Conservation (phyloP, 2,888 invertebrate genomes). For the Thyatira batis region DNA sequence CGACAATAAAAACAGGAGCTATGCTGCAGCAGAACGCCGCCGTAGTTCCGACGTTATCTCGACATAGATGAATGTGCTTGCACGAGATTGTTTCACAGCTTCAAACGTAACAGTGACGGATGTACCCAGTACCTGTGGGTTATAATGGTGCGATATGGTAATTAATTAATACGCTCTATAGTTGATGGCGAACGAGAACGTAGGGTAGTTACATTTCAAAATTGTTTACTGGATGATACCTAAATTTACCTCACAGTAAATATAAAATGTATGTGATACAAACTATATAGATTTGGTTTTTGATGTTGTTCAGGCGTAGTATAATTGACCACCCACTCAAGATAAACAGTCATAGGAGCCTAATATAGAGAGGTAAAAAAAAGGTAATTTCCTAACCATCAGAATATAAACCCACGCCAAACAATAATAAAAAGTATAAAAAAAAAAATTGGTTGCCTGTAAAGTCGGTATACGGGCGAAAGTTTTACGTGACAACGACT, state of each 20-base stretch:
- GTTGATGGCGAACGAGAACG: neutral
- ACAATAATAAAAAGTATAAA: slow-evolving; percentile 11
- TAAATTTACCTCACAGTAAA: no score
- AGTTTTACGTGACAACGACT: no score
- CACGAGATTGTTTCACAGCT: slow-evolving; percentile 27
- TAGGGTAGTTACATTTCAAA: neutral
- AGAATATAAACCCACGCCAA: neutral
- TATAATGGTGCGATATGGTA: neutral
- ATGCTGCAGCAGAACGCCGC: slow-evolving; percentile 22
- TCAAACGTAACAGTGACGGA: slow-evolving; percentile 23
- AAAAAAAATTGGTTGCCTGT: no score
- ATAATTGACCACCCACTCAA: no score
- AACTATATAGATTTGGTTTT: no score
- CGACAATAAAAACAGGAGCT: slow-evolving; percentile 28
- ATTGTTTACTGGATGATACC: no score
- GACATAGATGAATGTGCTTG: slow-evolving; percentile 54
- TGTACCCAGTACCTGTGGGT: slow-evolving; percentile 11
- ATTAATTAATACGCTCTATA: neutral
- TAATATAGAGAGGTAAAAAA: neutral
- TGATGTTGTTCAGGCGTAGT: no score
- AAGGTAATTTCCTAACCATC: neutral
- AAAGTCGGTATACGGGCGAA: no score
- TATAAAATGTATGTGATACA: no score
- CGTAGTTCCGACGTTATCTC: slow-evolving; percentile 42
- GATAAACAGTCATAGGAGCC: no score